Conservation (phyloP, 2,888 invertebrate species). For the Ormyrus pomaceus region DNA sequence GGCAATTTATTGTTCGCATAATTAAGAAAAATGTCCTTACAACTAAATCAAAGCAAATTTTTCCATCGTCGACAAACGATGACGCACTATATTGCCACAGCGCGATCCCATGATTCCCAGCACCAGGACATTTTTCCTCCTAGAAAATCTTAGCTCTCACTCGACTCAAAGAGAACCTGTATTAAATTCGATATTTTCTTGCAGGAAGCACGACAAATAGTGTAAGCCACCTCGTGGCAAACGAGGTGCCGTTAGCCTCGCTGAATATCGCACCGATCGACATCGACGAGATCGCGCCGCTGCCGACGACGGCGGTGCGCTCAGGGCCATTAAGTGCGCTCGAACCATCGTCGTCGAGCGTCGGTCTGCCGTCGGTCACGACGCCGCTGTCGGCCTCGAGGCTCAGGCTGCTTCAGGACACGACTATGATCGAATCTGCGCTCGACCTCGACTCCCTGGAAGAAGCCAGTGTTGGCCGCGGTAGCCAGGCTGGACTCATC, state of each 20-base stretch:
- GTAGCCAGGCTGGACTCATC: conserved; percentile 82
- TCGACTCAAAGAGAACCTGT: too few relatives aligned
- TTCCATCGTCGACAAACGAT: too few relatives aligned
- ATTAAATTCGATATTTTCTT: conserved; percentile 46
- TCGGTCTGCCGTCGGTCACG: conserved; percentile 60
- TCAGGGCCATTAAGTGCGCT: too few relatives aligned
- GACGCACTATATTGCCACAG: too few relatives aligned
- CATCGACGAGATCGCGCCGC: conserved; percentile 73
- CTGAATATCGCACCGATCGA: conserved; percentile 75
- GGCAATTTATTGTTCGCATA: too few relatives aligned
- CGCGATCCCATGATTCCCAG: too few relatives aligned
- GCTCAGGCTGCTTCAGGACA: conserved; percentile 87
- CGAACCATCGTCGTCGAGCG: too few relatives aligned
- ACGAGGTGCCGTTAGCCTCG: conserved; percentile 80
- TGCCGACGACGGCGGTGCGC: conserved; percentile 64
- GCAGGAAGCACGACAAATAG: conserved; percentile 82
- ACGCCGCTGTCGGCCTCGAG: conserved; percentile 80
- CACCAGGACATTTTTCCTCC: too few relatives aligned
- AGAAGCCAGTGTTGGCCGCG: conserved; percentile 83
- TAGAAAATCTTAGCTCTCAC: too few relatives aligned
- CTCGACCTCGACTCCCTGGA: conserved; percentile 92
- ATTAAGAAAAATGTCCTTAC: too few relatives aligned
- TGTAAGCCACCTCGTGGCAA: conserved; percentile 81
- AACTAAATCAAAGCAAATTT: too few relatives aligned
- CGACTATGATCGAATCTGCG: conserved; percentile 94